Percentiles rank a stretch among this genome's conserved stretches.
These are phyloP conservation scores for Phylloscopus trochilus DNA, from an alignment of 2,113 vertebrate genomes.

Conservation along the genomic window DNA sequence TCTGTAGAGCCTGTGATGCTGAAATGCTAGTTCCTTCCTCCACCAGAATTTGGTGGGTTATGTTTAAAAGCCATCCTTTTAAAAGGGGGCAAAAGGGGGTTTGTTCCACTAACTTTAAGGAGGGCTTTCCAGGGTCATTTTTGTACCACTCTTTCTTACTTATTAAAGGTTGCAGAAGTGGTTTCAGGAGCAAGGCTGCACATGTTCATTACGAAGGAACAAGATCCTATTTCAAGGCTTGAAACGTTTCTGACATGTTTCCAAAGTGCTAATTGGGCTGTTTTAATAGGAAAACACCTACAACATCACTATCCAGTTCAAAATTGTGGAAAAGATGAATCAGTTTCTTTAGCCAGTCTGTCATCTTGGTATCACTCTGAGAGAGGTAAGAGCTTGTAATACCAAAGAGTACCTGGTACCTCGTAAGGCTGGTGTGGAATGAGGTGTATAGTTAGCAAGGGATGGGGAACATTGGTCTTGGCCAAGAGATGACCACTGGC, in stretches of 20 bases:
- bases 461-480: background rate
- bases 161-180: background rate
- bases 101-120: background rate
- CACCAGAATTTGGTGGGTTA: background rate
- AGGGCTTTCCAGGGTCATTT: background rate
- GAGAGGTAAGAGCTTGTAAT: background rate
- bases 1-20: background rate
- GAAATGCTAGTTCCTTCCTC: background rate
- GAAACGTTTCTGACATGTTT: background rate
- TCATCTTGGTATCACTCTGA: background rate
- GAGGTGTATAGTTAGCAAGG: background rate
- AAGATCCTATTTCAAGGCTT: background rate
- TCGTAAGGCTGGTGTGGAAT: background rate
- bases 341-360: background rate
- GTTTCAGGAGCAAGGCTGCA: background rate
- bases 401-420: background rate
- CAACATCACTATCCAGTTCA: background rate
- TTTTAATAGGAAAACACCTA: background rate
- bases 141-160: background rate
- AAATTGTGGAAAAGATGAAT: background rate
- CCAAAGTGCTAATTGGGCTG: background rate
- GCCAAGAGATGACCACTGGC: background rate
- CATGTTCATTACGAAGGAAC: background rate
- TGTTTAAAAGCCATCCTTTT: background rate
- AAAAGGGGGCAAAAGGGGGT: background rate